phyloP scores from a whole-genome alignment of 2,113 vertebrate genomes.

The Tinamus guttatus region DNA sequence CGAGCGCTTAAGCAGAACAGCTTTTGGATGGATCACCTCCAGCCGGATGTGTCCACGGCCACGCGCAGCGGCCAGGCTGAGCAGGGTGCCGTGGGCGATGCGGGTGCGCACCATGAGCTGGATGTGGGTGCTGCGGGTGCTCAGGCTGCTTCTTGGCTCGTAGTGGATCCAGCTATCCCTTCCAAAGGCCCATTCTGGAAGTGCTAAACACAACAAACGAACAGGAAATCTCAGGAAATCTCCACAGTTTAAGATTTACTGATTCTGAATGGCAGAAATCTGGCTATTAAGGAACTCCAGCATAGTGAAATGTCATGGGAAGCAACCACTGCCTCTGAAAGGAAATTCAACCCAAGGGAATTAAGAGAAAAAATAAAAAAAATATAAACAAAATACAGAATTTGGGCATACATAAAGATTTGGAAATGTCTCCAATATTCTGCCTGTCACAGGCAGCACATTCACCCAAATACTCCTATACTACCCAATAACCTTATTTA shows the following conservation, averaged over 20 bases:
- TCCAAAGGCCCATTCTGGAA: slow-evolving; percentile 89
- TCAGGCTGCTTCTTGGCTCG: slow-evolving; percentile 76
- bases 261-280: not conserved
- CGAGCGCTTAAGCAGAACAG: not conserved
- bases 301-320: not conserved
- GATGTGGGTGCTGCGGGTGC: slow-evolving; percentile 73
- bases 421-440: not conserved
- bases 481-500: not conserved
- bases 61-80: slow-evolving; percentile 80
- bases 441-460: not conserved
- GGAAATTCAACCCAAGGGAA: not conserved
- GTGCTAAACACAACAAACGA: slow-evolving; percentile 63
- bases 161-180: slow-evolving; percentile 80
- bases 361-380: not conserved
- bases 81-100: slow-evolving; percentile 76
- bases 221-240: not conserved
- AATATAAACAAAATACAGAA: not conserved
- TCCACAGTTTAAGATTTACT: not conserved
- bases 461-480: not conserved
- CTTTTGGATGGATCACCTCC: slow-evolving; percentile 74
- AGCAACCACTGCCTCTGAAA: not conserved
- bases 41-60: slow-evolving; percentile 76
- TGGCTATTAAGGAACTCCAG: not conserved
- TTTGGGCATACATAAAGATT: not conserved
- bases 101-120: slow-evolving; percentile 87